Percentiles rank a stretch among this genome's conserved stretches.
Conservation (phyloP, 1,140 invertebrate species). For the Nasonia vitripennis region DNA sequence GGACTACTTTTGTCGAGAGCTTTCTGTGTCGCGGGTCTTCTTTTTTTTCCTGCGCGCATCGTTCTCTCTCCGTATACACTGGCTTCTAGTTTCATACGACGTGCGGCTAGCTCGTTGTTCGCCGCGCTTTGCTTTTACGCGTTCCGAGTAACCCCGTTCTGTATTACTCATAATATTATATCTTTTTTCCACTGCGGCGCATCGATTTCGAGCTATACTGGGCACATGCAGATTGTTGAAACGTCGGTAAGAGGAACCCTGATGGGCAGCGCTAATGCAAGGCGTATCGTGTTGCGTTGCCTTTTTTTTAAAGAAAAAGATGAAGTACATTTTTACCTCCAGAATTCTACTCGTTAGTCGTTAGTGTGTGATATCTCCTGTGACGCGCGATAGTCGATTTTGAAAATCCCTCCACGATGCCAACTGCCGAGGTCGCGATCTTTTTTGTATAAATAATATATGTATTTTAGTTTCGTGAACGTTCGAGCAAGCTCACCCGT, state of each 20-base stretch:
- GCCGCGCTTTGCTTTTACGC: not conserved
- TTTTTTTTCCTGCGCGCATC: not conserved
- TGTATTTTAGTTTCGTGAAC: not conserved
- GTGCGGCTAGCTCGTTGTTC: not conserved
- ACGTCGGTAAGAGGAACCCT: not conserved
- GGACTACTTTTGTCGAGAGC: slow-evolving; percentile 2
- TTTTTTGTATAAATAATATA: not conserved
- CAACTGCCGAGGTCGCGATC: not conserved
- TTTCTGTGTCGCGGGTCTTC: not conserved
- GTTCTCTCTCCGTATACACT: not conserved
- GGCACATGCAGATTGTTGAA: not conserved
- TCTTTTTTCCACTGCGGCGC: not conserved
- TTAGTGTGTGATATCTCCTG: not conserved
- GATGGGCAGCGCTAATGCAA: not conserved
- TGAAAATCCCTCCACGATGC: not conserved
- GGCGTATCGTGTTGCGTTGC: too few relatives aligned
- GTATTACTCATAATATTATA: not conserved
- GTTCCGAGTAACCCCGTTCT: not conserved
- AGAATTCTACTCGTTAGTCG: not conserved
- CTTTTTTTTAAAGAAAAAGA: too few relatives aligned
- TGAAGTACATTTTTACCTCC: too few relatives aligned
- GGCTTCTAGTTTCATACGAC: not conserved
- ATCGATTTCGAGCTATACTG: not conserved
- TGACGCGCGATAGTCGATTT: not conserved
- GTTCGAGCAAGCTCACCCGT: not conserved